Base-by-base conservation (phyloP, 2,888 invertebrate species). In the Amblyteles armatorius region DNA sequence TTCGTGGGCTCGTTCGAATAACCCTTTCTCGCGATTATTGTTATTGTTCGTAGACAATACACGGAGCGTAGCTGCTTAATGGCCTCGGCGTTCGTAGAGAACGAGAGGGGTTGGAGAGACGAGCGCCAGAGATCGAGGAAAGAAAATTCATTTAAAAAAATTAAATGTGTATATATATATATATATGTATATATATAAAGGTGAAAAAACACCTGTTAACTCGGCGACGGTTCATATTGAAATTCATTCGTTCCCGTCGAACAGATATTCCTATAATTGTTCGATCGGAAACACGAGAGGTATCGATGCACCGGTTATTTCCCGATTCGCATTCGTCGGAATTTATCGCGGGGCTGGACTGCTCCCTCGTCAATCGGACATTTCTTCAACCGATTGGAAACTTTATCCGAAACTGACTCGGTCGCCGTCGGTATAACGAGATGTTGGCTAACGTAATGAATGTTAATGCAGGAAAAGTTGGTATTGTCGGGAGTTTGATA, bases 221-320 rank as follows among this genome's bases (percentile, higher is more conserved):
- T 82, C 82, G 68, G 80, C 67, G 77, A 82, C 79, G 26, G 55
- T 84, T 82, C 71, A n/a, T 33, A 36, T 79, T 79, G 63, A 6
- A 26, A 22, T 19, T 40, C 67, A n/a, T 48, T 74, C 69, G 60
- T 13, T 60, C 26, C 13, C 33, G 16, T 29, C 2, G 7, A 4
- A 63, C 33, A n/a, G 22, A 33, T 29, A 16, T 63, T 36, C 68
- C 63, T 22, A 71, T 80, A 85, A 85, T 85, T 82, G 73, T 57
- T 80, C 68, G 57, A 73, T 77, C 77, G 82, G 80, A 79, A 80
- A 82, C 65, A 79, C 82, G 84, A 74, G 71, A 85, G 79, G 73
- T 79, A 85, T 80, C 82, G 82, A 80, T 77, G 82, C 55, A 7
- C 22, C 22, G 19, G 22, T 52, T 33, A 44, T 65, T 82, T 76